Conservation (phyloP, 2,797 vertebrate genomes). For the Allobates femoralis region DNA sequence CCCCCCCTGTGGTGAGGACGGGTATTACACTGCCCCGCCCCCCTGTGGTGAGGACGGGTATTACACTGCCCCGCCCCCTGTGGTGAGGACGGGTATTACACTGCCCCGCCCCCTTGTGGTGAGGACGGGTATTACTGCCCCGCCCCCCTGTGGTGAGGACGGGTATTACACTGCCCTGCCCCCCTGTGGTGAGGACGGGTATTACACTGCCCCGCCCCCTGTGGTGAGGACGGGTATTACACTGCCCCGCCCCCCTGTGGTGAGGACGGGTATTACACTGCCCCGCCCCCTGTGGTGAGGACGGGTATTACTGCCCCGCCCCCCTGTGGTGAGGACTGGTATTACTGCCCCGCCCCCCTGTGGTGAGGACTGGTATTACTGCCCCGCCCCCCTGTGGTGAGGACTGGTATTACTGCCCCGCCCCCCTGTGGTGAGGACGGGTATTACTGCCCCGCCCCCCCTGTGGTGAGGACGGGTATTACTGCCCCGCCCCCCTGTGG, state of each 20-base stretch:
- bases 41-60: too few species aligned
- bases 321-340: background rate
- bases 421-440: background rate
- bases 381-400: background rate
- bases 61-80: background rate
- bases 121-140: background rate
- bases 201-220: background rate
- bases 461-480: background rate
- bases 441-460: background rate
- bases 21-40: too few species aligned
- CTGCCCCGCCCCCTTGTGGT: background rate
- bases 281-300: background rate
- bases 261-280: background rate
- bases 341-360: background rate
- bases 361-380: background rate
- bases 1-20: background rate
- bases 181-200: background rate
- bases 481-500: background rate
- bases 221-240: background rate
- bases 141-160: too few species aligned
- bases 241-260: background rate
- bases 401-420: background rate
- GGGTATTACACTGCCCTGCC: background rate
- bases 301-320: too few species aligned
- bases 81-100: background rate